A percentile compares a stretch with the other conserved stretches of the same genome.
Evolutionary conservation across 2,888 invertebrate species (phyloP).

Genomic region (Euplexia lucipara): DNA sequence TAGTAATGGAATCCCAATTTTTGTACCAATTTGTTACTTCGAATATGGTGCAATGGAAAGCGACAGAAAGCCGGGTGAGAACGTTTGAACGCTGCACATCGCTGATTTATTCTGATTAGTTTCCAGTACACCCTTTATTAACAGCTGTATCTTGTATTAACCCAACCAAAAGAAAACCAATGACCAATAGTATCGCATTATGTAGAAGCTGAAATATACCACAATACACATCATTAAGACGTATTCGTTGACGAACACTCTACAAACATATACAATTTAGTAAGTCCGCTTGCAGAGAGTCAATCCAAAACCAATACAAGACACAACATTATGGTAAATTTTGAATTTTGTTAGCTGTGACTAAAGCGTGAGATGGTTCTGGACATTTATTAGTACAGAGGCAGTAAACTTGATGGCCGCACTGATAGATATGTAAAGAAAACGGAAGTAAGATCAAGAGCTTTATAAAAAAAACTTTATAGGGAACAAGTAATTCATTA

Average conservation of each 20-base stretch:
- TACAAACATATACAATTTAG: constrained; percentile 75
- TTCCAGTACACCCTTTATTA: constrained; percentile 89
- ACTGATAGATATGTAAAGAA: constrained; percentile 47
- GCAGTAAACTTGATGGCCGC: constrained; percentile 64
- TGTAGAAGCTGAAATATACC: constrained; percentile 90
- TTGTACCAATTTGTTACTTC: constrained; percentile 90
- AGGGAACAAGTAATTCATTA: constrained; percentile 34
- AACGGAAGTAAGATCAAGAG: constrained; percentile 62
- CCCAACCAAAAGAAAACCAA: constrained; percentile 91
- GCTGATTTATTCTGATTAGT: constrained; percentile 85
- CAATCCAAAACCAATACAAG: constrained; percentile 91
- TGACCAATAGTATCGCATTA: constrained; percentile 89
- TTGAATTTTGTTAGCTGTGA: constrained; percentile 90
- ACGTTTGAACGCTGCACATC: constrained; percentile 81
- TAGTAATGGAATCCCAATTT: constrained; percentile 90
- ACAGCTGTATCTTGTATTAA: constrained; percentile 91
- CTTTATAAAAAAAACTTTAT: constrained; percentile 51
- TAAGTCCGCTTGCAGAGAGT: constrained; percentile 72
- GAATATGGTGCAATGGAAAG: constrained; percentile 90
- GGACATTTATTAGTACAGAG: constrained; percentile 82
- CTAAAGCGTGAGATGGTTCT: constrained; percentile 88
- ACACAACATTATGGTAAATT: constrained; percentile 89
- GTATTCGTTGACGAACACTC: constrained; percentile 72
- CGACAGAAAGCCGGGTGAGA: constrained; percentile 88
- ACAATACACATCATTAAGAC: constrained; percentile 85